These are phyloP conservation scores for Dendrocincla tyrannina DNA, from an alignment of 2,797 vertebrate species.

Conservation along the genomic window DNA sequence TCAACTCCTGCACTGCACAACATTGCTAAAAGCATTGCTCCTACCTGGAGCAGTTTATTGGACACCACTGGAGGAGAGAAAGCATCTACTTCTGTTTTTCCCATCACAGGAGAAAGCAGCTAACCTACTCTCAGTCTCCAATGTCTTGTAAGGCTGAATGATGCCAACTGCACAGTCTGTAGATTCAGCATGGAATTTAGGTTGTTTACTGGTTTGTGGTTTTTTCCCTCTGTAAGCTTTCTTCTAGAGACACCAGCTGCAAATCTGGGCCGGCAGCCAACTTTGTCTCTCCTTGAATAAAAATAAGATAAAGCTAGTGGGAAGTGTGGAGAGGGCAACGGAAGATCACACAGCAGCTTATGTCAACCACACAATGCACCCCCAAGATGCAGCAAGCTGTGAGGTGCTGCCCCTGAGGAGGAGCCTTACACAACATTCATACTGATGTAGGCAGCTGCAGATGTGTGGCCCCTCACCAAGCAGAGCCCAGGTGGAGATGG, in stretches of 20 bases:
- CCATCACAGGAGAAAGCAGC: neutral
- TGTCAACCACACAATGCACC: rapidly evolving
- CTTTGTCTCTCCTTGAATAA: slow-evolving; percentile 28
- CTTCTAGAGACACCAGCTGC: slow-evolving; percentile 56
- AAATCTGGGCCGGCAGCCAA: slow-evolving; percentile 38
- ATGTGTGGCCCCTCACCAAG: neutral
- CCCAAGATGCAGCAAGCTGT: neutral
- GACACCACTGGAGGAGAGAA: neutral
- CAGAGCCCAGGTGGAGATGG: neutral
- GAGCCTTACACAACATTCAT: neutral
- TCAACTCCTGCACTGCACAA: neutral
- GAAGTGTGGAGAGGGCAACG: neutral
- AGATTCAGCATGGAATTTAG: neutral
- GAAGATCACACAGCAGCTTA: neutral
- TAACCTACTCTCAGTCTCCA: neutral
- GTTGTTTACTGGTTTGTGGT: neutral
- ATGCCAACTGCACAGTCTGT: slow-evolving; percentile 7
- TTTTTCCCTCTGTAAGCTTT: slow-evolving; percentile 38
- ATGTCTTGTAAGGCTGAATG: neutral
- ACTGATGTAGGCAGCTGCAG: neutral
- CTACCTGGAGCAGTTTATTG: neutral
- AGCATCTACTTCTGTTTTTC: neutral
- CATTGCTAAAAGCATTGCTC: neutral
- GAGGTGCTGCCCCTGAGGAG: neutral
- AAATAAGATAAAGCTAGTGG: neutral